A percentile compares a stretch with the other conserved stretches of the same genome.
Evolutionary conservation across 2,113 vertebrate genomes (phyloP).

Genomic region (Arvicanthis niloticus): DNA sequence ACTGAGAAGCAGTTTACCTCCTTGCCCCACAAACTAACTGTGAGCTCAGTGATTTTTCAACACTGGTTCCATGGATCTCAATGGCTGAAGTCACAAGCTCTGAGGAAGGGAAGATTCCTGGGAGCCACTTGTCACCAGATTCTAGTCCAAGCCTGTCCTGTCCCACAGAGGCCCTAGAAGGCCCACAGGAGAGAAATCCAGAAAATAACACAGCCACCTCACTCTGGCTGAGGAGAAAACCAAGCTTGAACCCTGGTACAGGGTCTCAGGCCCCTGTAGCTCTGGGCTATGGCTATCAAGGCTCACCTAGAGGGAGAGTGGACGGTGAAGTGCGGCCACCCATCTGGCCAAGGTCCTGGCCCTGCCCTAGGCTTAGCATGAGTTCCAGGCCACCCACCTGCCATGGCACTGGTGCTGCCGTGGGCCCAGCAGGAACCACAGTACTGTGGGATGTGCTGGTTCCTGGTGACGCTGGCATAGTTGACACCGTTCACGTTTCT

Average conservation of each 20-base stretch:
- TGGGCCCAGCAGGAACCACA: slow-evolving; percentile 99
- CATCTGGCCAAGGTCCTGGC: slow-evolving; percentile 95
- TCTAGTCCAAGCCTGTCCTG: not conserved
- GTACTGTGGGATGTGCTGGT: slow-evolving; percentile 99
- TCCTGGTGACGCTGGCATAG: slow-evolving; percentile 94
- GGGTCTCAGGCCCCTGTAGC: not conserved
- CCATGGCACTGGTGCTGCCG: slow-evolving; percentile 96
- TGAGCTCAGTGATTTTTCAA: not conserved
- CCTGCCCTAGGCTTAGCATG: slow-evolving; percentile 93
- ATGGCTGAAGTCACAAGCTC: not conserved
- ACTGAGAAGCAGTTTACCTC: not conserved
- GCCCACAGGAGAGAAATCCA: not conserved
- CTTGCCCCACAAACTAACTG: rapidly evolving
- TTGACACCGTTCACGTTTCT: slow-evolving; percentile 92
- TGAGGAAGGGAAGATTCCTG: not conserved
- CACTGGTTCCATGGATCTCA: not conserved
- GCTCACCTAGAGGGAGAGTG: too few species aligned
- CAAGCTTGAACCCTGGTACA: not conserved
- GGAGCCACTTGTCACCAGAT: not conserved
- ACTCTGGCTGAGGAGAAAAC: not conserved
- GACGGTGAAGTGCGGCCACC: slow-evolving; percentile 74
- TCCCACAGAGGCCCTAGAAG: not conserved
- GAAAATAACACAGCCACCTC: too few species aligned
- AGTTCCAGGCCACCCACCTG: slow-evolving; percentile 87
- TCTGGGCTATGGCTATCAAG: too few species aligned